Evolutionary conservation across 1,140 invertebrate genomes (phyloP), one percentile per base, ranked within the genome.

Genomic region (Anagrus nilaparvatae): DNA sequence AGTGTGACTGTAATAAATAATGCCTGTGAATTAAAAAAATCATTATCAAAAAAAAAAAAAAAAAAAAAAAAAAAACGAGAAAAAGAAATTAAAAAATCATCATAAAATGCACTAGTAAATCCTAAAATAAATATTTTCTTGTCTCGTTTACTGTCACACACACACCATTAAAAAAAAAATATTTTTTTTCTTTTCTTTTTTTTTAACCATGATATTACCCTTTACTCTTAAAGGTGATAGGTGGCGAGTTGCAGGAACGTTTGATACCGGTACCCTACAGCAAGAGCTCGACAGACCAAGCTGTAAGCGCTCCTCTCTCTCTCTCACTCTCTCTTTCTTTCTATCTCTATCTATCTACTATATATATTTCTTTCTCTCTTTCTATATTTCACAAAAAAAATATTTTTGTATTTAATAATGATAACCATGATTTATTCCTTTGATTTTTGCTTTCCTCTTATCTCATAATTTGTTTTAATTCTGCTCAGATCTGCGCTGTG

Each of bases 221-320:
- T 80, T 79, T 80, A 76, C 76, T 79, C 79, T 82, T 83, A 77
- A 89, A 93, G 88, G 88, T 92, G 81, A 95, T 95, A 88, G 89
- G 89, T 84, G 90, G 90, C 81, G 89, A 93, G 81, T 91, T 93
- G 79, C 90, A 95, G 87, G 90, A 93, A 79, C 87, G 90, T 78
- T 89, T 95, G 83, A 94, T 95, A 77, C 90, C 90, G 75, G 89
- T 94, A 75, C 90, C 89, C 74, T 94, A 95, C 87, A 94, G 90
- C 89, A 95, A 95, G 87, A 93, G 87, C 77, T 90, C 89, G 75
- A 94, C 90, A 80, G 90, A 95, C 79, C 89, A 94, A 90, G 89
- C 89, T 91, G 90, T 95, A 94, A 94, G 90, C 82, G 75, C 60
- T 64, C 60, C 63, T 68, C 61, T 70, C 62, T 65, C 60, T 58